Conservation (phyloP, 2,797 vertebrate species). For the Meda fulgida region DNA sequence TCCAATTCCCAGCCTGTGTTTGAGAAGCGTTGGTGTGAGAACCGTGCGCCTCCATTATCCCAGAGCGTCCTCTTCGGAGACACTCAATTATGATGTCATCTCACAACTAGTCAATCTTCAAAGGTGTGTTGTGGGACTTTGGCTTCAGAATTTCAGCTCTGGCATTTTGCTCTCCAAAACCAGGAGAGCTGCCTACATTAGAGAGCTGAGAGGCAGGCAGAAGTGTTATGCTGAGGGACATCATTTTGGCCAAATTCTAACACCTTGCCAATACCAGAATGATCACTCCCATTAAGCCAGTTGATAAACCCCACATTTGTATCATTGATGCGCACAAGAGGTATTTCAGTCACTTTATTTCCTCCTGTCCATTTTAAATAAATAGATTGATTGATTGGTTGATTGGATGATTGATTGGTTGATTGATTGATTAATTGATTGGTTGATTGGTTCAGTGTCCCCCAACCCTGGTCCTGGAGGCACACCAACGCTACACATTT, state of each 20-base stretch:
- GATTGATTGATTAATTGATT: too few relatives aligned
- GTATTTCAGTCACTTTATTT: neutral
- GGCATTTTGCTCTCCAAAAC: neutral
- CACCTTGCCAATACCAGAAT: neutral
- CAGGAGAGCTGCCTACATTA: neutral
- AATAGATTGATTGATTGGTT: neutral
- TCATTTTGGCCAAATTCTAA: neutral
- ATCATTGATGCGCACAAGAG: neutral
- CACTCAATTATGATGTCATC: constrained; percentile 45
- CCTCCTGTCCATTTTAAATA: neutral
- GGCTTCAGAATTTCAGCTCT: neutral
- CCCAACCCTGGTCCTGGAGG: too few relatives aligned
- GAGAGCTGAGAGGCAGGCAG: neutral
- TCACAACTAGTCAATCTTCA: constrained; percentile 20
- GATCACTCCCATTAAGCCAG: neutral
- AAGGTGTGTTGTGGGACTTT: constrained; percentile 24
- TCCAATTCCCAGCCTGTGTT: constrained; percentile 42
- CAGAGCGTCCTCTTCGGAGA: constrained; percentile 46
- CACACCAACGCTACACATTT: too few relatives aligned
- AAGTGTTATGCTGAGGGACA: neutral
- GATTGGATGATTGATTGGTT: too few relatives aligned
- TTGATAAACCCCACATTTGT: neutral
- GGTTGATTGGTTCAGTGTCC: too few relatives aligned
- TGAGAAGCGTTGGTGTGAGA: constrained; percentile 25
- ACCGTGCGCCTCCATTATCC: constrained; percentile 29